Percentiles rank a stretch among this genome's conserved stretches.
Evolutionary conservation across 2,797 vertebrate genomes (phyloP).

Genomic region (Corythornis leucogaster): DNA sequence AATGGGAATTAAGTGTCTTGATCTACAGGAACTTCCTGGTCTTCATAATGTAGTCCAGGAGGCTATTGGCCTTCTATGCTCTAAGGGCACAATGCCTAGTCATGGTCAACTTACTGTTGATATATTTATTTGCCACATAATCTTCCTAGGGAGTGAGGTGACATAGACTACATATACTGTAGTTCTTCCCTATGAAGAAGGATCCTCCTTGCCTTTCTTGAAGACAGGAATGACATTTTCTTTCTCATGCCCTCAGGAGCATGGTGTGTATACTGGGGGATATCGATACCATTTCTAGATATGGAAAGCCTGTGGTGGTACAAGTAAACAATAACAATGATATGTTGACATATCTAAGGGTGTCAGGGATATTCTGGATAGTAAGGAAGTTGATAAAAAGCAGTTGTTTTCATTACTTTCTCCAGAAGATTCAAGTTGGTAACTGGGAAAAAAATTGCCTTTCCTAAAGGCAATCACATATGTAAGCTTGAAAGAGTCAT

Average conservation of each 20-base stretch:
- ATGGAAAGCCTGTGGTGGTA: neutral
- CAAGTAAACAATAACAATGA: neutral
- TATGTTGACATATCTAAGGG: neutral
- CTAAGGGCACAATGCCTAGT: neutral
- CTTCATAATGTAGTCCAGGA: neutral
- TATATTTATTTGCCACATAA: neutral
- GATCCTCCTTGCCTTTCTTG: neutral
- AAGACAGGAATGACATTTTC: neutral
- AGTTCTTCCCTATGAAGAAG: neutral
- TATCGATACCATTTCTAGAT: neutral
- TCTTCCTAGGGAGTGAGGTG: neutral
- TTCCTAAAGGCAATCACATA: neutral
- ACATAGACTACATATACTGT: neutral
- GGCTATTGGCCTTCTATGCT: neutral
- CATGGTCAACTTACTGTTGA: neutral
- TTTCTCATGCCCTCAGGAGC: neutral
- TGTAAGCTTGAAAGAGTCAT: neutral
- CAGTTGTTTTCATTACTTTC: neutral
- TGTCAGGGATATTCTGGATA: neutral
- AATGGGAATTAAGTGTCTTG: neutral
- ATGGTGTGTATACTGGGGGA: neutral
- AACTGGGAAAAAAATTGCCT: neutral
- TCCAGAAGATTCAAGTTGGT: neutral
- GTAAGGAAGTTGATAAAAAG: neutral
- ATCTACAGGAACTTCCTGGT: neutral